A percentile compares a stretch with the other conserved stretches of the same genome.
Conservation (phyloP, 1,140 invertebrate genomes). For the Trinorchestia longiramus region DNA sequence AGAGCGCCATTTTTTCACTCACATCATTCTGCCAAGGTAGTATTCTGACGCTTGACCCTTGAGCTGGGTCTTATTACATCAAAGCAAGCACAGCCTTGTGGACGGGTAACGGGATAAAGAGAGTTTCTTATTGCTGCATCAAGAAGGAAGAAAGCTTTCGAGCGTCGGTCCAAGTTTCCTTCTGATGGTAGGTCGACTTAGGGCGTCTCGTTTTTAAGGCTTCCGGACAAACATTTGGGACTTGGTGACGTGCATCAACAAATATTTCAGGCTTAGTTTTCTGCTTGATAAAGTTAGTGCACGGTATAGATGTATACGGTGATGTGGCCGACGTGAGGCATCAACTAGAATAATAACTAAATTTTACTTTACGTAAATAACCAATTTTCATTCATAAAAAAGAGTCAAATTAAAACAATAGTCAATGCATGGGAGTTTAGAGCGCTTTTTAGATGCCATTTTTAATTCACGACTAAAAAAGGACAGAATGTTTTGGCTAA, state of each 20-base stretch:
- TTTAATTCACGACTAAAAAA: too few relatives aligned
- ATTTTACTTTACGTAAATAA: too few relatives aligned
- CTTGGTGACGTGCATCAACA: background rate
- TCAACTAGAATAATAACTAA: background rate
- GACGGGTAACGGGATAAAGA: background rate
- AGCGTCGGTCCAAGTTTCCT: slow-evolving; percentile 4
- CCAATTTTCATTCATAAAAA: too few relatives aligned
- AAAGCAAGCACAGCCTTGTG: background rate
- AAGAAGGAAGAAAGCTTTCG: slow-evolving; percentile 29
- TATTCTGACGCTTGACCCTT: background rate
- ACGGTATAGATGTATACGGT: background rate
- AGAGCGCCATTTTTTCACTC: background rate
- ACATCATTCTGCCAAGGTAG: background rate
- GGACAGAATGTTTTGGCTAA: too few relatives aligned
- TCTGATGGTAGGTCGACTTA: background rate
- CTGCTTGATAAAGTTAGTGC: background rate
- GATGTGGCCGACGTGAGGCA: background rate
- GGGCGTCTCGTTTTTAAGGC: background rate
- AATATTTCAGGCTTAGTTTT: background rate
- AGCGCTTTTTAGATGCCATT: too few relatives aligned
- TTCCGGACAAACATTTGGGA: background rate
- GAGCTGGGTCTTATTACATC: background rate
- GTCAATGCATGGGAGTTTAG: too few relatives aligned
- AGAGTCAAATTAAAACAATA: too few relatives aligned
- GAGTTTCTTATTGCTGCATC: slow-evolving; percentile 26